Base-by-base conservation (phyloP, 2,888 invertebrate species). In the Xestia xanthographa region DNA sequence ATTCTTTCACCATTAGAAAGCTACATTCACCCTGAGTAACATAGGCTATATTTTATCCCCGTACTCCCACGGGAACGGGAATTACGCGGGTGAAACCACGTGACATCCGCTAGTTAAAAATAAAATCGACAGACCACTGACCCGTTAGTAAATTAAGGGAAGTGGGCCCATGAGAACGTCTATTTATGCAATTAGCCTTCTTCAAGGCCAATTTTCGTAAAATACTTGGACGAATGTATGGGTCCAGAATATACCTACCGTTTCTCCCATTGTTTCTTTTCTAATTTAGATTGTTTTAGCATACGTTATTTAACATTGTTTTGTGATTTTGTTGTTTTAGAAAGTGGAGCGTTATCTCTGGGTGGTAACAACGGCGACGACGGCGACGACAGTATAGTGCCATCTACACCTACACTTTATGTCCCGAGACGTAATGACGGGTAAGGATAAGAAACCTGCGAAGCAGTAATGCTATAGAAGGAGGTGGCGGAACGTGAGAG, bases 401-500 rank as follows among this genome's bases (percentile, higher is more conserved):
- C 99, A 26, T 98, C 98, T 77, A 99, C 99, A 20, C 98, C 99
- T 29, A 98, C 99, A 6, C 95, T 99, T 43, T 98, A 98, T 91
- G 98, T 98, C 65, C 98, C 98, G 6, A 96, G 98, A 79, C 97
- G 98, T 80, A 98, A 97, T 80, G 99, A 99, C 93, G 98, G 98
- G 96, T 96, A 90, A 83, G 87, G 62, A 41, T 76, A 26, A 48
- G 1, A 63, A 14, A 63, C 34, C n/a, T 41, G 26, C n/a, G n/a
- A n/a, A n/a, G n/a, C n/a, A n/a, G n/a, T n/a, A n/a, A n/a, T n/a
- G n/a, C n/a, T n/a, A n/a, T n/a, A n/a, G n/a, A n/a, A n/a, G n/a
- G n/a, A n/a, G n/a, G n/a, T n/a, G n/a, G n/a, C n/a, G n/a, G n/a
- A n/a, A n/a, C n/a, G n/a, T n/a, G n/a, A n/a, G n/a, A n/a, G n/a